Evolutionary conservation across 2,797 vertebrate genomes (phyloP).

Genomic region (Toxotes lorentzi): DNA sequence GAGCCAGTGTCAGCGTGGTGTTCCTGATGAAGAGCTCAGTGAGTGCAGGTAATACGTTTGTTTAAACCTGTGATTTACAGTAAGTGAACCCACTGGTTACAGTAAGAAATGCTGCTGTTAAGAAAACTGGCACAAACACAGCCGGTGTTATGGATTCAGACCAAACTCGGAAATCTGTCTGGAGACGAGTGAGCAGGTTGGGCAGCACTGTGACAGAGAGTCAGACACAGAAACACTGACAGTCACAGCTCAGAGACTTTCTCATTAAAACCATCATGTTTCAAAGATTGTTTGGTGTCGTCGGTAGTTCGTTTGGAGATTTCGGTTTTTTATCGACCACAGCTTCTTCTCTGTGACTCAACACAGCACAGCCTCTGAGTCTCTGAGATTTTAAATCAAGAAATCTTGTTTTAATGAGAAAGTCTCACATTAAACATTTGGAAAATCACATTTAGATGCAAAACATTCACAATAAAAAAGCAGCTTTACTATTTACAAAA

Average conservation of each 20-base stretch:
- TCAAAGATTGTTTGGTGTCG: too few species aligned
- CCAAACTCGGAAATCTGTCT: too few species aligned
- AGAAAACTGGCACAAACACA: too few species aligned
- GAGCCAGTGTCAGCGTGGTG: not conserved
- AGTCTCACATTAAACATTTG: constrained; percentile 23
- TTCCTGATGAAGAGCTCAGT: not conserved
- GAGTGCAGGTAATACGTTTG: too few species aligned
- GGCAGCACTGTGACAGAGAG: not conserved
- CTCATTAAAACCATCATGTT: constrained; percentile 6
- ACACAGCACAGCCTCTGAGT: too few species aligned
- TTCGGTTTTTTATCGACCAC: too few species aligned
- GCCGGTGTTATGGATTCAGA: too few species aligned
- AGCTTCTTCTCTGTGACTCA: too few species aligned
- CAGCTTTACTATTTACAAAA: not conserved
- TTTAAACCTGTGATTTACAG: too few species aligned
- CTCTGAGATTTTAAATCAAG: too few species aligned
- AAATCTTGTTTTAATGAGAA: constrained; percentile 35
- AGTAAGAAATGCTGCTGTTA: too few species aligned
- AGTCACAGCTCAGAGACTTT: constrained; percentile 22
- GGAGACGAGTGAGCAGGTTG: not conserved
- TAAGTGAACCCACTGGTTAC: too few species aligned
- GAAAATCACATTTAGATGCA: not conserved
- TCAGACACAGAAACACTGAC: not conserved
- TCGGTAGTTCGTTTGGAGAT: not conserved
- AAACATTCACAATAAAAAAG: not conserved